Base-by-base conservation (phyloP, 2,113 vertebrate species). In the Peucedramus taeniatus region DNA sequence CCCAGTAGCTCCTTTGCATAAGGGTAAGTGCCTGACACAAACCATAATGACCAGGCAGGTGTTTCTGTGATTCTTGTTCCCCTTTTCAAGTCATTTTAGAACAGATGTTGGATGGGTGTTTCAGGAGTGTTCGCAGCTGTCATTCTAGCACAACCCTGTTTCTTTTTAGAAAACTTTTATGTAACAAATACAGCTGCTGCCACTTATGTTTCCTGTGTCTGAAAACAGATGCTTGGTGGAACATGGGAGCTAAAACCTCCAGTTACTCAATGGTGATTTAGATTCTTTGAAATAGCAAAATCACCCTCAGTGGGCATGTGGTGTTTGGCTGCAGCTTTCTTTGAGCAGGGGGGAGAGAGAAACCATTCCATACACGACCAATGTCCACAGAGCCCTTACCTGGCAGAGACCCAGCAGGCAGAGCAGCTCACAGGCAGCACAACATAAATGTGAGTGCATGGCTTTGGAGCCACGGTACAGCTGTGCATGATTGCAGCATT, bases 221-320 rank as follows among this genome's bases (percentile, higher is more conserved):
- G 49, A 74, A 74, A 89, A 57, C n/a, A 86, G 69, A 60, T 35
- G 18, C 40, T 87, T 54, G 60, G 37, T 77, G 40, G 33, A 60
- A 86, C 10, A 39, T 0, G 4, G 1, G 39, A 94, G 20, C 57
- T 66, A 50, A 90, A 92, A 30, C 30, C 35, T 64, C 63, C 45
- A 26, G 5, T 69, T 39, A 31, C 31, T 77, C 3, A 1, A 1
- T 1, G 50, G 15, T 37, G 51, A 82, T 40, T 91, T 53, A 56
- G 44, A 47, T 27, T 35, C 5, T 45, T 3, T 0, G 0, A 50
- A 85, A 35, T 1, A 57, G 40, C 59, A 76, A 60, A 64, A 28
- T 5, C 45, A 44, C 45, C 13, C 20, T 56, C 0, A 0, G 40
- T 17, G 45, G n/a, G 23, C 20, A n/a, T 0, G 1, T 0, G 1